Evolutionary conservation across 92 coral and sea anemone genomes (phyloP).

Genomic region (Desmophyllum pertusum): DNA sequence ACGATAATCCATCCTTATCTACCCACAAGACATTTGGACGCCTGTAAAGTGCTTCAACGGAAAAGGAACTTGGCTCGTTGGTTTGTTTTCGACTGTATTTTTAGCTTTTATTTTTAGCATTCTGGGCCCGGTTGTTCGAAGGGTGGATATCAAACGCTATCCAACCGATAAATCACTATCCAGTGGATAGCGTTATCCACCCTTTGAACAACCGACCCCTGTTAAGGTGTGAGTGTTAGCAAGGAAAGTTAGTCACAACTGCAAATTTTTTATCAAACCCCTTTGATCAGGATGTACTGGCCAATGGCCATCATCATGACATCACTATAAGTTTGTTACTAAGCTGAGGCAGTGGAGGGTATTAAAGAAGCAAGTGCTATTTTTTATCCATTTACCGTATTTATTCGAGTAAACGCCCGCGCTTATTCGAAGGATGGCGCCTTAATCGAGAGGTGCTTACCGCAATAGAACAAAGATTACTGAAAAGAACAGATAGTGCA

Average conservation of each 20-base stretch:
- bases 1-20: background rate
- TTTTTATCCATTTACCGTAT: background rate
- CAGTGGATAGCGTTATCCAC: no score
- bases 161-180: no score
- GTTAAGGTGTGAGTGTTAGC: background rate
- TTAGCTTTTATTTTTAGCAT: background rate
- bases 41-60: constrained; percentile 4
- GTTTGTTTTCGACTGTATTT: background rate
- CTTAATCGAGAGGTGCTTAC: no score
- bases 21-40: background rate
- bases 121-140: no score
- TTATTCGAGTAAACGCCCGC: no score
- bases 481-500: no score
- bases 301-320: background rate
- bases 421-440: no score
- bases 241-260: background rate
- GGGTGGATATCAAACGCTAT: no score
- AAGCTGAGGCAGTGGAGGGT: background rate
- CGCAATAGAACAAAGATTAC: no score
- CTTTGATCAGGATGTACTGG: background rate
- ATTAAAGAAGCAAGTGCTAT: background rate
- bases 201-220: background rate
- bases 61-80: background rate
- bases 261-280: background rate
- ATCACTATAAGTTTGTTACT: background rate